Conservation (phyloP, 1,140 invertebrate genomes). For the Chironomus striatipennis region DNA sequence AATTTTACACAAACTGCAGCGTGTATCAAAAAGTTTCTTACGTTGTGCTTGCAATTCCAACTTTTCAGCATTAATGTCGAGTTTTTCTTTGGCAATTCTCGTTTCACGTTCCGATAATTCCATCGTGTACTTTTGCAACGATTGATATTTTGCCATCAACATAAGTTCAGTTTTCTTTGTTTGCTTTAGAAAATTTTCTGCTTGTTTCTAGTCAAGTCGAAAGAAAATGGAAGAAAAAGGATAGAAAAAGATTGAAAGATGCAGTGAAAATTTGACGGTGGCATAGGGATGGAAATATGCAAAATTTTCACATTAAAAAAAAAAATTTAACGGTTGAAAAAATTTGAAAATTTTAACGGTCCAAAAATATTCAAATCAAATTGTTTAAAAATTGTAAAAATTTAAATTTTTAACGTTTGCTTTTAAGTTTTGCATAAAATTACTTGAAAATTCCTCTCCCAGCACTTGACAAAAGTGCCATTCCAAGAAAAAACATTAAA, state of each 20-base stretch:
- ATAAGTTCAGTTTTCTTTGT: conserved; percentile 36
- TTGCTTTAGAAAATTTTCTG: conserved; percentile 36
- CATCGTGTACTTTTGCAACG: conserved; percentile 31
- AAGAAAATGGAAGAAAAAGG: neutral
- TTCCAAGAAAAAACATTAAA: too few relatives aligned
- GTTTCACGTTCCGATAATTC: conserved; percentile 35
- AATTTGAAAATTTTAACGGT: too few relatives aligned
- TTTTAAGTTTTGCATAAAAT: too few relatives aligned
- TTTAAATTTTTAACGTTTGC: too few relatives aligned
- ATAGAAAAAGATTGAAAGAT: neutral
- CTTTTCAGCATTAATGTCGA: conserved; percentile 35
- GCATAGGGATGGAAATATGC: conserved; percentile 23
- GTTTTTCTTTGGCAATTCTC: conserved; percentile 35
- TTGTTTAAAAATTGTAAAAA: too few relatives aligned
- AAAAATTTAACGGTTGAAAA: too few relatives aligned
- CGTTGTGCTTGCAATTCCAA: conserved; percentile 33
- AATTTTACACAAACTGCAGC: conserved; percentile 36
- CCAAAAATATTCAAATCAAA: too few relatives aligned
- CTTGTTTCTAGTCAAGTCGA: conserved; percentile 26
- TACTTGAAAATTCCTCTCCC: neutral
- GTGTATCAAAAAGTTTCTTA: conserved; percentile 30
- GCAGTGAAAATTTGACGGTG: conserved; percentile 22
- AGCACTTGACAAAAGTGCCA: too few relatives aligned
- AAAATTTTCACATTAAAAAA: too few relatives aligned
- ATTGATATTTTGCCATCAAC: conserved; percentile 34